A percentile compares a stretch with the other conserved stretches of the same genome.
phyloP scores from a whole-genome alignment of 1,140 invertebrate genomes.

The Diorhabda elongata region DNA sequence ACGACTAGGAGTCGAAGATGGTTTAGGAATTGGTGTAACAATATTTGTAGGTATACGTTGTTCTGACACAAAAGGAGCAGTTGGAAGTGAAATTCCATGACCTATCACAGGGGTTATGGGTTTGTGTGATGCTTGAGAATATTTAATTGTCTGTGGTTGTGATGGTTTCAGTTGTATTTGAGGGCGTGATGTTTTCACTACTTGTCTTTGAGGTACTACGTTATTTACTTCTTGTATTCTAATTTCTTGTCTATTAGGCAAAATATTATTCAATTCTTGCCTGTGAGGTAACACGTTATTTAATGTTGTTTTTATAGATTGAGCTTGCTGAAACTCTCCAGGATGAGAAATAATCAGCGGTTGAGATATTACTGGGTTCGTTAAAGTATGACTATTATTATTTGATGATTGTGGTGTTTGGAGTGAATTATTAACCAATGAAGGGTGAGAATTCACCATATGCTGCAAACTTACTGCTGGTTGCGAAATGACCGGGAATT shows the following conservation, averaged over 20 bases:
- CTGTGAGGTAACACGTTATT: constrained; percentile 7
- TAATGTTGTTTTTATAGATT: background rate
- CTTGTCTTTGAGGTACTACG: constrained; percentile 27
- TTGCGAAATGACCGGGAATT: background rate
- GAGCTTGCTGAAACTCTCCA: background rate
- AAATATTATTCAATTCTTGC: background rate
- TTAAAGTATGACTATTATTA: background rate
- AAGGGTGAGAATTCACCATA: background rate
- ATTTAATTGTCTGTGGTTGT: constrained; percentile 26
- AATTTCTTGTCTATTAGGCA: background rate
- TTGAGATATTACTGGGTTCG: background rate
- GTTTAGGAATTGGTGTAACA: constrained; percentile 60
- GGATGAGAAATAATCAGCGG: background rate
- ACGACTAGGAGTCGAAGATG: constrained; percentile 47
- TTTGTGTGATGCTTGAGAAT: constrained; percentile 27
- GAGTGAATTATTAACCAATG: no score
- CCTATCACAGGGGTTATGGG: constrained; percentile 14
- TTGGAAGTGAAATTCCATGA: constrained; percentile 56
- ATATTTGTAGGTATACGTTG: constrained; percentile 63
- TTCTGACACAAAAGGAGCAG: constrained; percentile 54
- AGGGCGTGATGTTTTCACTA: constrained; percentile 5
- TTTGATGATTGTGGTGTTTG: no score
- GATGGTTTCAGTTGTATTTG: constrained; percentile 21
- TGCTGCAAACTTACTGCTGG: background rate
- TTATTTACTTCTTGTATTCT: constrained; percentile 27